Base-by-base conservation (phyloP, 2,888 invertebrate genomes). In the Ptilodon capucinus region DNA sequence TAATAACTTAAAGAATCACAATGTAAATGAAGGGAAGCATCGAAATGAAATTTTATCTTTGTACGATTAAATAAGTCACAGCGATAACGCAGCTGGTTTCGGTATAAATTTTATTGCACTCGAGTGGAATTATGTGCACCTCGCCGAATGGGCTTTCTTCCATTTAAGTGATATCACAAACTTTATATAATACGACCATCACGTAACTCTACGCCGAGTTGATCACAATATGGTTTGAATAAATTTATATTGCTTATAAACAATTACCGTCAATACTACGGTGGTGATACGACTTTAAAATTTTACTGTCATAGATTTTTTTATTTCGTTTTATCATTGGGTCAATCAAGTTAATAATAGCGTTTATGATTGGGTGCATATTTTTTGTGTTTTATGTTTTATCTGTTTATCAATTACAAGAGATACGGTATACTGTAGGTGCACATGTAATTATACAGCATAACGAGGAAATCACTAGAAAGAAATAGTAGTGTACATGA, bases 141-240 rank as follows among this genome's bases (percentile, higher is more conserved):
- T 25, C 18, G 8, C 39, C 11, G 11, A 23, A 48, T 39, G 51
- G 54, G 52, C 62, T 72, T 70, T 69, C 67, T 60, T 65, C 50
- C 46, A 54, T 52, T 35, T 57, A 61, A 39, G 62, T 62, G 57
- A 57, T 46, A 63, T 64, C 58, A 64, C 65, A 67, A 58, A 54
- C 54, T 38, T 41, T 44, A 46, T 54, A 56, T 64, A 50, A 51
- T 51, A 48, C 46, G 47, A 51, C 32, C 42, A 50, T 71, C 58
- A 67, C 67, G 66, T 72, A 74, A 76, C 55, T 39, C 44, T 42
- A 54, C 52, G 60, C 38, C 48, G 43, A 45, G 54, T 50, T 46
- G 48, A 48, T 50, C 41, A 56, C 49, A 47, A 47, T 56, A 43
- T 54, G 38, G 51, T 56, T 55, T 55, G 54, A 61, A 70, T 66